These are phyloP conservation scores for Pseudomyrmex cubaensis DNA, from an alignment of 1,140 invertebrate species.

Conservation along the genomic window DNA sequence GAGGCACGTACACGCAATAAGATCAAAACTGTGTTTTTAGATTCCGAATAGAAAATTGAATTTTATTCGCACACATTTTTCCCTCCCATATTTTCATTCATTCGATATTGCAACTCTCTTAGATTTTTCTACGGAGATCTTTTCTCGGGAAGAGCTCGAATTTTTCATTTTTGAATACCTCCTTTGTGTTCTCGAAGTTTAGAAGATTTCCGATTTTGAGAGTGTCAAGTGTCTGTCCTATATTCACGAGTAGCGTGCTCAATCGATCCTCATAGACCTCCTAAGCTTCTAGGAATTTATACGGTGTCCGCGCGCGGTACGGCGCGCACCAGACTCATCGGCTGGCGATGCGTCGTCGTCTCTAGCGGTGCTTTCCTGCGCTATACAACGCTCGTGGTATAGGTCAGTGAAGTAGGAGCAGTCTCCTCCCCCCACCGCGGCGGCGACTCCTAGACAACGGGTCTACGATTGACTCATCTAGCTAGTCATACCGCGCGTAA, in stretches of 20 bases:
- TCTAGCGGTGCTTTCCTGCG: conserved; percentile 71
- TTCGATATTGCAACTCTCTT: background rate
- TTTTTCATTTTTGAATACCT: background rate
- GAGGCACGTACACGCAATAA: background rate
- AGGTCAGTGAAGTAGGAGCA: conserved; percentile 83
- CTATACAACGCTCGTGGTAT: conserved; percentile 78
- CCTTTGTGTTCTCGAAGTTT: background rate
- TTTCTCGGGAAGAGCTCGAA: background rate
- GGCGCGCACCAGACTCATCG: conserved; percentile 56
- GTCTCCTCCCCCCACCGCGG: conserved; percentile 61
- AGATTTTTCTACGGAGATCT: background rate
- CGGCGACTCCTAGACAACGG: conserved; percentile 81
- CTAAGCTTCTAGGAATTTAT: conserved; percentile 34
- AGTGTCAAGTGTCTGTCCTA: background rate
- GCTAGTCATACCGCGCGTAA: conserved; percentile 78
- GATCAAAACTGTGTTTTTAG: background rate
- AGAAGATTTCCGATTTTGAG: background rate
- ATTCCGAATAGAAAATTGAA: background rate
- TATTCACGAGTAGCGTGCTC: background rate
- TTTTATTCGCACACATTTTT: background rate
- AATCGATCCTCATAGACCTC: conserved; percentile 27
- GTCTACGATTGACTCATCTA: conserved; percentile 85
- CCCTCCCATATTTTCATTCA: background rate
- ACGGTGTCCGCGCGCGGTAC: conserved; percentile 15
- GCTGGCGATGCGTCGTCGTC: conserved; percentile 68